Conservation (phyloP, 2,797 vertebrate genomes). For the Enteromius treurensis region DNA sequence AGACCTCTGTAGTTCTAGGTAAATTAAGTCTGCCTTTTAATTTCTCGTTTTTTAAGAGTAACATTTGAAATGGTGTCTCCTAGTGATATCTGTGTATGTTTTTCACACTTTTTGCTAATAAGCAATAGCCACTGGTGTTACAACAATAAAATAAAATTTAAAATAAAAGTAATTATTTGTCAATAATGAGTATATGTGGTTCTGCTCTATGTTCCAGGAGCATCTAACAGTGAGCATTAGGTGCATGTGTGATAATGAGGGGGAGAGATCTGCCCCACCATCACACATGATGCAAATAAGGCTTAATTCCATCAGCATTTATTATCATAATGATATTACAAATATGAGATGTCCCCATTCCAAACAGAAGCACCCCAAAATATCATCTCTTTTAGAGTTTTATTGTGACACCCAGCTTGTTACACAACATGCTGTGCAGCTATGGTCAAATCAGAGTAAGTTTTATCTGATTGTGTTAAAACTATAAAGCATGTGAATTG, state of each 20-base stretch:
- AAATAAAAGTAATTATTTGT: neutral
- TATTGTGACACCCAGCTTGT: neutral
- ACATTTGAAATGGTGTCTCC: neutral
- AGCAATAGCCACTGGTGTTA: neutral
- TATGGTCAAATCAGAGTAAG: neutral
- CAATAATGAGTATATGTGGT: neutral
- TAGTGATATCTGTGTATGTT: neutral
- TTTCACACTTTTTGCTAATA: neutral
- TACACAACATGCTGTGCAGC: neutral
- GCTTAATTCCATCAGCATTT: neutral
- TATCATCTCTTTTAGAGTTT: neutral
- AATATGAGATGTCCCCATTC: conserved; percentile 13
- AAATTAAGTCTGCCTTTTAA: neutral
- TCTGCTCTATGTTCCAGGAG: neutral
- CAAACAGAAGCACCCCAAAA: neutral
- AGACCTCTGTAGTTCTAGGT: neutral
- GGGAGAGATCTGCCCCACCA: neutral
- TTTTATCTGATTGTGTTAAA: neutral
- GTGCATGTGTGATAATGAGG: neutral
- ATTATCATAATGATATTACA: neutral
- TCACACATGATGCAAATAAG: neutral
- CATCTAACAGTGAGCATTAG: conserved; percentile 33
- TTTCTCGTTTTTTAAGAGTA: neutral
- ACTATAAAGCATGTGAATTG: neutral
- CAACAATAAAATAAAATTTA: neutral